Base-by-base conservation (phyloP, 2,888 invertebrate species). In the Philhelius pedissequus region DNA sequence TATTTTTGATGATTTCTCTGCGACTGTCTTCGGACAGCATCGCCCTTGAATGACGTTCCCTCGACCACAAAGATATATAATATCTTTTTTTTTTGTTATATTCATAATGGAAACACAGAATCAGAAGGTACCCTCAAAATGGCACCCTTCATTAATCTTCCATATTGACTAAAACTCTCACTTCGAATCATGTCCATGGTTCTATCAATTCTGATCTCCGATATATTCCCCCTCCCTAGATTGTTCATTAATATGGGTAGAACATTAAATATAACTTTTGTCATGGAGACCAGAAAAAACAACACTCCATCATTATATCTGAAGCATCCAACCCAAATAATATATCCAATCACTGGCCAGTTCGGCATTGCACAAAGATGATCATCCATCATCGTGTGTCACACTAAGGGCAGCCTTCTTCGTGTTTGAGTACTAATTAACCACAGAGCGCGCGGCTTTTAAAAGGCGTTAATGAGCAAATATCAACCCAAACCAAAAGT, bases 391-490 rank as follows among this genome's bases (percentile, higher is more conserved):
- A 83, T 83, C 50, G 74, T 43, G 68, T 56, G 48, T 64, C 74
- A 6, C 74, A 74, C 79, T 70, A 83, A 79, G 78, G 79, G 83
- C 83, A 83, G 83, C 83, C 83, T 83, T 83, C 83, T 70, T 83
- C 62, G 74, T 83, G 83, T 83, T 79, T 66, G 58, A 62, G 62
- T 58, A 74, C 83, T 83, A 83, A 83, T 83, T 83, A 83, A 83
- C 83, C 69, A 74, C 79, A 70, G 79, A 77, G 77, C 70, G 64
- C 69, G 64, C 68, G 58, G 58, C 78, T 83, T 54, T 74, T 54
- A 69, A 83, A n/a, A 83, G 82, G 82, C 83, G 83, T 83, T 83
- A 83, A 83, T 83, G 83, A 83, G 79, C 74, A 75, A 66, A 79
- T 64, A 64, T 75, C 79, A 74, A 75, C 74, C 78, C 74, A 78